A percentile compares a stretch with the other conserved stretches of the same genome.
Conservation (phyloP, 2,797 vertebrate genomes). For the Poecilia velifera region DNA sequence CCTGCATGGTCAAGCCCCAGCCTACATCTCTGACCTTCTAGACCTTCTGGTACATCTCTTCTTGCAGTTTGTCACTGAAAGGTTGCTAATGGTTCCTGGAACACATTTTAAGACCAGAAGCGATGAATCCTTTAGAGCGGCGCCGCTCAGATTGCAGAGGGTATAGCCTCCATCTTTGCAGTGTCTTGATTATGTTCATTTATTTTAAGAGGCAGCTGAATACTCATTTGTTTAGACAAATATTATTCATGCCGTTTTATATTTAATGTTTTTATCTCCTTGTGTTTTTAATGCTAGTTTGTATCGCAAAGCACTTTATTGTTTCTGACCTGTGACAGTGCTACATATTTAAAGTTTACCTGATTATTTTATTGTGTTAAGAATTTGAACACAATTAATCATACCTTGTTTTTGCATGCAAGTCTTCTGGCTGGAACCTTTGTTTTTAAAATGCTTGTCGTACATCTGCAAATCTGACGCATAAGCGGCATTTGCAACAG, state of each 20-base stretch:
- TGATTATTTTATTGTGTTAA: too few relatives aligned
- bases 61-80: neutral
- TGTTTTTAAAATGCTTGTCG: too few relatives aligned
- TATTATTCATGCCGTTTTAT: neutral
- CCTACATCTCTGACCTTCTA: neutral
- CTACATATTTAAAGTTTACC: neutral
- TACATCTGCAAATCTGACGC: too few relatives aligned
- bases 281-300: neutral
- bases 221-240: neutral
- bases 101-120: neutral
- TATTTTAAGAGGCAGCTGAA: neutral
- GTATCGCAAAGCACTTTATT: neutral
- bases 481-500: too few relatives aligned
- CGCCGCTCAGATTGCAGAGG: neutral
- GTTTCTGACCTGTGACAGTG: neutral
- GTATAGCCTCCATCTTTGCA: neutral
- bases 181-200: neutral
- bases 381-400: too few relatives aligned
- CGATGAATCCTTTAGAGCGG: neutral
- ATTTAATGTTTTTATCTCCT: neutral
- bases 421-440: too few relatives aligned
- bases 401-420: too few relatives aligned
- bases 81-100: neutral
- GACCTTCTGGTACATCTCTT: neutral
- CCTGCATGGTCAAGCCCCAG: neutral